Base-by-base conservation (phyloP, 2,888 invertebrate species). In the Phyllotreta cruciferae region DNA sequence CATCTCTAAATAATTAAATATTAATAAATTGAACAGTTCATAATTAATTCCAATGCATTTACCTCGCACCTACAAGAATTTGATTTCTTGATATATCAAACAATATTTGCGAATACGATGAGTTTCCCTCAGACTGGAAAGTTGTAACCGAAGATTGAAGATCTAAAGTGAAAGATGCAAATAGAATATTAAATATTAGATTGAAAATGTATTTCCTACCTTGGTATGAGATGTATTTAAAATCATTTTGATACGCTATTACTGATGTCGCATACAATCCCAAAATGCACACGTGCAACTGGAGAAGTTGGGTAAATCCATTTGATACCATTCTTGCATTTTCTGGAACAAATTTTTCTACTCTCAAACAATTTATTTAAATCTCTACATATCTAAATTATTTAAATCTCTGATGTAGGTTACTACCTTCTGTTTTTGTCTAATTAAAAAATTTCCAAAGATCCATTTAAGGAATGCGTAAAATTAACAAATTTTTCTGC, bases 41-140 rank as follows among this genome's bases (percentile, higher is more conserved):
- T 7, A 62, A 56, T 24, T 37, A 1, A 9, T 35, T 35, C 13
- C 8, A 6, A 24, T 11, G 7, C 11, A 42, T 60, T n/a, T 53
- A 94, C 94, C 93, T 90, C 73, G 94, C 94, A 71, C 95, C 95
- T 73, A 94, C 92, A 75, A 96, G 87, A 74, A 96, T 86, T 82
- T 95, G 94, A 81, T 92, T 90, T 78, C 93, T 87, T 71, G 90
- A 89, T 63, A 92, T 90, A 83, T 96, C 95, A 80, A 95, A 92
- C 62, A 94, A 84, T 78, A 95, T 84, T 84, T 93, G 91, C 56
- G 93, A 91, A 82, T 89, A 95, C 71, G 90, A 88, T 67, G 87
- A 87, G 71, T 92, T 89, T 71, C 88, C 88, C 66, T 88, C 85
- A 79, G 91, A 88, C 73, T 86, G 85, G 81, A 93, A 95, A 76